Base-by-base conservation (phyloP, 2,888 invertebrate genomes). In the Apocheima hispidaria region DNA sequence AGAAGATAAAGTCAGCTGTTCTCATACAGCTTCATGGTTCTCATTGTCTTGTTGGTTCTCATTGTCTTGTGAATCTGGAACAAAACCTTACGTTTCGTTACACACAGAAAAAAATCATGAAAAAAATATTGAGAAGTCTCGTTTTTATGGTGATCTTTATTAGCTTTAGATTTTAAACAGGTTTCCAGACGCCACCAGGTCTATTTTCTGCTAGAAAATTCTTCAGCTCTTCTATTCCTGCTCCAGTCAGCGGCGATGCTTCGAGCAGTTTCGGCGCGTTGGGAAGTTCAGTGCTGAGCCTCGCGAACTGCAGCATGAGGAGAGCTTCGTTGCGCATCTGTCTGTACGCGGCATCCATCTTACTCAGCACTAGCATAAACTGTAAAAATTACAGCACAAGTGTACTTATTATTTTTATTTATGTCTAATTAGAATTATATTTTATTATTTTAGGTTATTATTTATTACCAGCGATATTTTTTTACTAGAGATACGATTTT, bases 251-350 rank as follows among this genome's bases (percentile, higher is more conserved):
- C 0, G 96, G 96, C 57, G 97, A 96, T 0, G 96, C 95, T 87
- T 97, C 97, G 2, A 96, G 87, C 36, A 97, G 93, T 1, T 92
- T 93, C 0, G 96, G 94, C 21, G 94, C 93, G 74, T 96, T 96
- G 1, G 88, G 87, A 10, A 96, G 94, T 87, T 97, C 96, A 23
- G 93, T 93, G 70, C 95, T 93, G 20, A 97, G 88, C 43, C 96
- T 94, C 6, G 93, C 93, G 84, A 96, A 94, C 83, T 97, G 96
- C 66, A 97, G 87, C 96, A 97, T 97, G 1, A 97, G 89, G 23
- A 97, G 84, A 0, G 97, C 96, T 79, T 97, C 97, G 80, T 97
- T 97, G 49, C 97, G 93, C 96, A 97, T 97, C 79, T 97, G 97
- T 10, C 97, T 93, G 84, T 97, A 97, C 4, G 97, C 96, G 0